Base-by-base conservation (phyloP, 2,888 invertebrate species). In the Odontomyia ornata region DNA sequence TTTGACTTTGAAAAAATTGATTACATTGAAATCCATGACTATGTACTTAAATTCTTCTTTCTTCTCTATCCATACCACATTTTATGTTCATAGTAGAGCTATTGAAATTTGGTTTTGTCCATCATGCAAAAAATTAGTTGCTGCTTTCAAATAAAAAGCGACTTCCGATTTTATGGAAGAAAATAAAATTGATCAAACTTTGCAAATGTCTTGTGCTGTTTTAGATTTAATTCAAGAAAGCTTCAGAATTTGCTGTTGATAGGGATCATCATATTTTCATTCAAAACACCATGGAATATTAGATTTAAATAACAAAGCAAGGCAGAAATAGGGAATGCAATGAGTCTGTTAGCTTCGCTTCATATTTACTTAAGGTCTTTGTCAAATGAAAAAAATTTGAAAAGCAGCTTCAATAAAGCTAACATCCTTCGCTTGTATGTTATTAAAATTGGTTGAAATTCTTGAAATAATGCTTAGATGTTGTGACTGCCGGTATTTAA, bases 1-100 rank as follows among this genome's bases (percentile, higher is more conserved):
- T 85, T 76, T 21, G 15, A 52, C 13, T 13, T 52, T 52, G 7
- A 52, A 9, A 9, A 15, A 9, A 5, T 5, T 9, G 52, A 52
- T 5, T 15, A 64, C 7, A 64, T 23, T 23, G 18, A 64, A 64
- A n/a, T 64, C n/a, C 28, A 64, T n/a, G 18, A 27, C 28, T 30
- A 28, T 28, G n/a, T 64, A 36, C 36, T 36, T 36, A 36, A 36
- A 36, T 23, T n/a, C 28, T 52, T 56, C 56, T 56, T 52, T 18
- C 52, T 27, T 69, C 52, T 52, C 71, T 72, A 28, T 43, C 18
- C 7, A 56, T 56, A 69, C 13, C 52, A 52, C 52, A n/a, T n/a
- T 13, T 52, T 52, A 13, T 52, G 52, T 52, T 52, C 52, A 18
- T 52, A n/a, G 52, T 52, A 52, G 52, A 4, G 18, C 18, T 52